These are phyloP conservation scores for Stichodactyla helianthus DNA, from an alignment of 64 coral and sea anemone species.

Conservation along the genomic window DNA sequence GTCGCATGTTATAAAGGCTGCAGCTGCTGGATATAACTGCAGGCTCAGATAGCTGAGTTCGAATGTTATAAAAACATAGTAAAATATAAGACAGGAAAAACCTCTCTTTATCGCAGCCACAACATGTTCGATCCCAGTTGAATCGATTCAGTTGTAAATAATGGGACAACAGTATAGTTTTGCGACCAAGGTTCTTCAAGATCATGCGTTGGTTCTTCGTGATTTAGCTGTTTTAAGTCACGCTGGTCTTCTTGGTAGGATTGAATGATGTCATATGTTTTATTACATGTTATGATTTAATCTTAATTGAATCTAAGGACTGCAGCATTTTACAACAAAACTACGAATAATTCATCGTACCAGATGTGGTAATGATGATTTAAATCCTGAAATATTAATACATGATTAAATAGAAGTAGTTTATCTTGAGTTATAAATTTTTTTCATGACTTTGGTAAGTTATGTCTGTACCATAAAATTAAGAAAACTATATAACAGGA, in stretches of 20 bases:
- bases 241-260: slow-evolving; percentile 57
- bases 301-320: neutral
- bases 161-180: slow-evolving; percentile 93
- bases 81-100: neutral
- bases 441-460: too few relatives aligned
- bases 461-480: too few relatives aligned
- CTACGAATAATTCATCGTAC: neutral
- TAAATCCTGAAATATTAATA: neutral
- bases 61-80: neutral
- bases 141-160: neutral
- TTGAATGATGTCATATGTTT: neutral
- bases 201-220: slow-evolving; percentile 65
- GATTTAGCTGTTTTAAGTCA: slow-evolving; percentile 75
- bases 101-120: neutral
- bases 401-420: too few relatives aligned
- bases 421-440: too few relatives aligned
- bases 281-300: neutral
- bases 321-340: neutral
- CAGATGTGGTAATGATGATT: neutral
- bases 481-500: too few relatives aligned
- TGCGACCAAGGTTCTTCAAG: slow-evolving; percentile 68
- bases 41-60: slow-evolving; percentile 5
- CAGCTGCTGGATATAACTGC: neutral
- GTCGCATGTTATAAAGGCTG: neutral
- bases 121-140: slow-evolving; percentile 13